Conservation (phyloP, 23 tunicate species). For the Styela clava region DNA sequence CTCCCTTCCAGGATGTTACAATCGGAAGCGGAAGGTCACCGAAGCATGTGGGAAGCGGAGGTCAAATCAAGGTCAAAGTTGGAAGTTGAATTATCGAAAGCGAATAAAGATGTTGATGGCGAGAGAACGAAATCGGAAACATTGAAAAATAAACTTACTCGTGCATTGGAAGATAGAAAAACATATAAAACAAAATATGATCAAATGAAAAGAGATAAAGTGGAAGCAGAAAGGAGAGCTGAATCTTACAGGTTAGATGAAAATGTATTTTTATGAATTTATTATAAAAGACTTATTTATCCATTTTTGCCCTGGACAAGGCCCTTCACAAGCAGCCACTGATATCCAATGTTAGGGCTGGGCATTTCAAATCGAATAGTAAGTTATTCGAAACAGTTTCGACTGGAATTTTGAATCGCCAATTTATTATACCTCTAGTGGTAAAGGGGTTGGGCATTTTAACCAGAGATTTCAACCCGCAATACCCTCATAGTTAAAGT, state of each 20-base stretch:
- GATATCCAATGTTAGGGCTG: too few species aligned
- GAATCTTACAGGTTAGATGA: slow-evolving; percentile 53
- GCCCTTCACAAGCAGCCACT: too few species aligned
- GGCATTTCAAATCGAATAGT: too few species aligned
- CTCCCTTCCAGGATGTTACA: slow-evolving; percentile 41
- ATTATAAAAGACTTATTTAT: background rate
- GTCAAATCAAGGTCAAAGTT: slow-evolving; percentile 58
- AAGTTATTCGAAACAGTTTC: too few species aligned
- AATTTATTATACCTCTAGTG: too few species aligned
- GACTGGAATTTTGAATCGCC: too few species aligned
- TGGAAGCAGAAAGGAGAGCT: slow-evolving; percentile 39
- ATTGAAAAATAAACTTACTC: slow-evolving; percentile 22
- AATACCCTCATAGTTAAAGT: too few species aligned
- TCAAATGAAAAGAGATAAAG: slow-evolving; percentile 26
- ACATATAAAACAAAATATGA: slow-evolving; percentile 41
- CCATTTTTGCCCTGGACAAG: background rate
- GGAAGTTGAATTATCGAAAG: slow-evolving; percentile 33
- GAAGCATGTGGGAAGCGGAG: slow-evolving; percentile 78
- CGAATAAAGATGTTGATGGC: slow-evolving; percentile 46
- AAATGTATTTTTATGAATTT: too few species aligned
- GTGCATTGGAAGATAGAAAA: slow-evolving; percentile 43
- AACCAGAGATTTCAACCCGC: too few species aligned
- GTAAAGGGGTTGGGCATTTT: too few species aligned
- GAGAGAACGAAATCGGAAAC: slow-evolving; percentile 28
- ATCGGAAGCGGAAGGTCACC: slow-evolving; percentile 72